Evolutionary conservation across 2,113 vertebrate species (phyloP), one percentile per base, ranked within the genome.

Genomic region (Thalassarche chlororhynchos): DNA sequence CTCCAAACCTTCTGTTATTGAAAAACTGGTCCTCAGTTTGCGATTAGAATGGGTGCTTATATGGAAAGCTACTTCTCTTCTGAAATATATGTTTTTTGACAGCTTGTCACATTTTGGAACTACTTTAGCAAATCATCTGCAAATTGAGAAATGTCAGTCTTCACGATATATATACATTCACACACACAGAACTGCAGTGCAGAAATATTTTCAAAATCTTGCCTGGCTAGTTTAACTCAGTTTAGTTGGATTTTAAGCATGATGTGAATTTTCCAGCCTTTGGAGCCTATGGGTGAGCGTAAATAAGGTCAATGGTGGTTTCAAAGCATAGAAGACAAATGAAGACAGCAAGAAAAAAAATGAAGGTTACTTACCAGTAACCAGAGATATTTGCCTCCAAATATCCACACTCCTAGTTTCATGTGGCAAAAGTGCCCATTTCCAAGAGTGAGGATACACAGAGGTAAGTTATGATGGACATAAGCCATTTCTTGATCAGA

Each of bases 121-220:
- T 98, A 97, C 97, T 98, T 98, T 94, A 93, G 96, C 96, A 98
- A 98, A 97, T 96, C 96, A 95, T 97, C 96, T 97, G 97, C 94
- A 97, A 97, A 94, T 97, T 51, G 68, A 98, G 96, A 97, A 97
- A 90, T 96, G 98, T 98, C 97, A 98, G 80, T 98, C 97, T 97
- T 94, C 14, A 75, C 69, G 38, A 94, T 95, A 94, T 91, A 97
- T 97, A 92, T 89, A 91, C 71, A 94, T 94, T 92, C 95, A 94
- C 85, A 92, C 57, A 97, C 95, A 84, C 57, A 90, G 69, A 98
- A 92, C 76, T 89, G 71, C 94, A 97, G 96, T 80, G 94, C 95
- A 98, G 95, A 94, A 96, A 95, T 94, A 97, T 97, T 97, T 97
- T 93, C 80, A 96, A 95, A 94, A 89, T 79, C 93, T 90, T 97